Percentiles rank a stretch among this genome's conserved stretches.
Evolutionary conservation across 2,797 vertebrate genomes (phyloP).

Genomic region (Pipistrellus pipistrellus): DNA sequence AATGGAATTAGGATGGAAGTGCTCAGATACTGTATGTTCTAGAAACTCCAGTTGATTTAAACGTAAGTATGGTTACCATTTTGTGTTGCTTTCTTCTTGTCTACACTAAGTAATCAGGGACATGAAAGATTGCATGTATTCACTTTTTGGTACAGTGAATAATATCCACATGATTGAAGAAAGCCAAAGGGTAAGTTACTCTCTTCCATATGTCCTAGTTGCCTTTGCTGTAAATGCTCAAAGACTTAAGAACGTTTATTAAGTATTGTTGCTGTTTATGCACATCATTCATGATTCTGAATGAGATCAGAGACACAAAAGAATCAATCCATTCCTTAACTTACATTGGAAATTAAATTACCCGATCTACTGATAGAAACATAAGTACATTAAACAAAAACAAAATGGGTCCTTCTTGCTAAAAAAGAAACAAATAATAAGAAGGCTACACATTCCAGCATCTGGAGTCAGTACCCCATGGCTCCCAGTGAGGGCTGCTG

Average conservation of each 20-base stretch:
- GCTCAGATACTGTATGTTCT: not conserved
- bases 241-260: not conserved
- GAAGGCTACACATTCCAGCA: not conserved
- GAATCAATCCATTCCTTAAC: not conserved
- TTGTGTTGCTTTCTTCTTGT: not conserved
- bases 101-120: not conserved
- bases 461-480: not conserved
- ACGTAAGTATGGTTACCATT: not conserved
- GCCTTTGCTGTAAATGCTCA: not conserved
- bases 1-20: not conserved
- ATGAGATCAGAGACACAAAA: not conserved
- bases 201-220: not conserved
- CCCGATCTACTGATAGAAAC: not conserved
- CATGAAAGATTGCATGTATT: not conserved
- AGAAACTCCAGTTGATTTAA: not conserved
- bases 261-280: not conserved
- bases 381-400: not conserved
- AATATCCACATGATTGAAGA: not conserved
- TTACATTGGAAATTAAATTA: not conserved
- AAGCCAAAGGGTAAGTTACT: not conserved
- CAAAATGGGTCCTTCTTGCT: not conserved
- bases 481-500: not conserved
- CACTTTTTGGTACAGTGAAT: not conserved
- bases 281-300: not conserved
- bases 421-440: not conserved